Evolutionary conservation across 2,797 vertebrate species (phyloP), one percentile per base, ranked within the genome.

Genomic region (Tinamus major): DNA sequence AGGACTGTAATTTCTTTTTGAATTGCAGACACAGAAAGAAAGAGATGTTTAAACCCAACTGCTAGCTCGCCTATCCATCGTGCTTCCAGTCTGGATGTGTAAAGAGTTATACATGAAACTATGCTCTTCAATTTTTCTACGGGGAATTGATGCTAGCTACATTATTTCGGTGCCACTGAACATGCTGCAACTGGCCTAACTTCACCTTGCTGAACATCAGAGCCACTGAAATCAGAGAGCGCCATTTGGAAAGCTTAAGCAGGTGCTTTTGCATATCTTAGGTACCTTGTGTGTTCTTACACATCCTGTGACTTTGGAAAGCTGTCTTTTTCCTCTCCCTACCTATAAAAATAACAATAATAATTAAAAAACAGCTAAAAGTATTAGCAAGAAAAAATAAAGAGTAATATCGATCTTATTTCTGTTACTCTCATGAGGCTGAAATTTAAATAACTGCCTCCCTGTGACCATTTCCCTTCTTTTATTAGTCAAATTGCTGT

Each of bases 401-500:
- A 80, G 44, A 35, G 24, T 0, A n/a, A 62, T 1, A 31, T 48
- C 51, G 44, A 4, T 2, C 26, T 29, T 71, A 11, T 1, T 78
- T 51, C 20, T 48, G 29, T 15, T 0, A 2, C 35, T 63, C 90
- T 70, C 87, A 37, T 4, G 0, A 55, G 71, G 68, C 78, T 93
- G 59, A 20, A 81, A 31, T 80, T 74, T 67, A 74, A 91, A 93
- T 85, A 91, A 81, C 68, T 75, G 89, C 90, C 81, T 95, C 93
- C 87, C 89, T 84, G 87, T 87, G 83, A 85, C 21, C 29, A 46
- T 7, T 82, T 56, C 85, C 71, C 80, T 92, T 63, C 74, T 92
- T 93, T 93, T 89, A 87, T 70, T 29, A 86, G 76, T 83, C 90
- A 89, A 95, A 93, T 41, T 79, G 86, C 93, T 94, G 94, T 41